phyloP scores from a whole-genome alignment of 2,113 vertebrate genomes.

The Stegastes partitus region DNA sequence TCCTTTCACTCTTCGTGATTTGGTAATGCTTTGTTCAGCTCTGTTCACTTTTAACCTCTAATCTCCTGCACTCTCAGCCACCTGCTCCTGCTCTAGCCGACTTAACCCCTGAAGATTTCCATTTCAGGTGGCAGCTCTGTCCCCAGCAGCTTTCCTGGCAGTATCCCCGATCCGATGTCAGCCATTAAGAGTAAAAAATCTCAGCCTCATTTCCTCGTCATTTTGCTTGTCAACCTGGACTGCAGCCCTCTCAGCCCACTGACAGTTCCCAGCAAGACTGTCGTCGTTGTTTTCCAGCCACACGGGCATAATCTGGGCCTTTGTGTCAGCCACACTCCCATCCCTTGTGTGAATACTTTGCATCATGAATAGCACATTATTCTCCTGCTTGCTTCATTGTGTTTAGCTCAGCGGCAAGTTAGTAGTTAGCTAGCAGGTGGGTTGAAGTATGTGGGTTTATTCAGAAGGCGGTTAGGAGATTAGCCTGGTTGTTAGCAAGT shows the following conservation, averaged over 20 bases:
- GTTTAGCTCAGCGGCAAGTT: slow-evolving; percentile 24
- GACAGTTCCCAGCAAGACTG: slow-evolving; percentile 27
- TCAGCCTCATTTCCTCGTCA: slow-evolving; percentile 31
- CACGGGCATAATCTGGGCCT: slow-evolving; percentile 51
- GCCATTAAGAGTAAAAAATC: slow-evolving; percentile 1
- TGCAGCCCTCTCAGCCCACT: slow-evolving; percentile 47
- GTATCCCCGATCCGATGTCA: slow-evolving; percentile 12
- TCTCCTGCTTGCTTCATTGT: slow-evolving; percentile 50
- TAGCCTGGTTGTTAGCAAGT: slow-evolving; percentile 36
- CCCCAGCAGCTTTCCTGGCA: neutral
- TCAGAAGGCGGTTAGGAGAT: slow-evolving; percentile 45
- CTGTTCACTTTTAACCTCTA: slow-evolving; percentile 30
- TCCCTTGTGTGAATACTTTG: slow-evolving; percentile 43
- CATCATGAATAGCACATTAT: slow-evolving; percentile 66
- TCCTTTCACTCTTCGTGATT: slow-evolving; percentile 24
- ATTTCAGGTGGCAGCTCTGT: slow-evolving; percentile 21
- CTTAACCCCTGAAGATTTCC: slow-evolving; percentile 21
- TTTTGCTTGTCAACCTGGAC: slow-evolving; percentile 33
- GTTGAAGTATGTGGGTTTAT: slow-evolving; percentile 49
- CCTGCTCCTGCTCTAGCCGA: slow-evolving; percentile 16
- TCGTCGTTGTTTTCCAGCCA: slow-evolving; percentile 55
- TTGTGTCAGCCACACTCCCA: slow-evolving; percentile 51
- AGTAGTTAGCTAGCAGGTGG: slow-evolving; percentile 48
- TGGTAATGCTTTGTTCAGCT: slow-evolving; percentile 25
- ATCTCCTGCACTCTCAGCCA: slow-evolving; percentile 7